Percentiles rank a stretch among this genome's conserved stretches.
Conservation (phyloP, 2,888 invertebrate genomes). For the Scrobipalpa costella region DNA sequence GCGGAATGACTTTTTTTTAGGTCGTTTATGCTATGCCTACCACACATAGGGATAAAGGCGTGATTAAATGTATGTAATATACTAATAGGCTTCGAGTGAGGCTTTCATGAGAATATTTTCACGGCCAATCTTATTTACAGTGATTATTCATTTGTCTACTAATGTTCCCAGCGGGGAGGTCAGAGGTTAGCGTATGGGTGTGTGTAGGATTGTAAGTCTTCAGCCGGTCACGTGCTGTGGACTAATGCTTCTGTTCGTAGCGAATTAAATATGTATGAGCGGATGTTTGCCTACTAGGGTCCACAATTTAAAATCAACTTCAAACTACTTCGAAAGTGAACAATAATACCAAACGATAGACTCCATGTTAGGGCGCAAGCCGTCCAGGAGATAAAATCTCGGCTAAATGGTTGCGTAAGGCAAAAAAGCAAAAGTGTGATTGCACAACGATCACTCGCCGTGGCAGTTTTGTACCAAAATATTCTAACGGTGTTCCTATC, state of each 20-base stretch:
- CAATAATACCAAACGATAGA: slow-evolving; percentile 16
- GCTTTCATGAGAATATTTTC: slow-evolving; percentile 22
- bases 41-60: no score
- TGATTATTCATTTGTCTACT: slow-evolving; percentile 27
- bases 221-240: slow-evolving; percentile 36
- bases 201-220: slow-evolving; percentile 48
- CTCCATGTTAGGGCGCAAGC: slow-evolving; percentile 9
- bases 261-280: slow-evolving; percentile 35
- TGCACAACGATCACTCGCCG: slow-evolving; percentile 36
- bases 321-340: slow-evolving; percentile 5
- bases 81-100: no score
- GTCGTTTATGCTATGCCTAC: no score
- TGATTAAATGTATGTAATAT: no score
- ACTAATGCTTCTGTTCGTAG: slow-evolving; percentile 30
- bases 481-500: slow-evolving; percentile 34
- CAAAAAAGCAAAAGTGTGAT: slow-evolving; percentile 33
- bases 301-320: slow-evolving; percentile 22
- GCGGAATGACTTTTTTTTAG: no score
- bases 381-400: slow-evolving; percentile 16
- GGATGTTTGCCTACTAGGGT: slow-evolving; percentile 30
- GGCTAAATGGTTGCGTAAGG: slow-evolving; percentile 29
- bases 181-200: slow-evolving; percentile 42
- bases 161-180: slow-evolving; percentile 40
- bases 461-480: slow-evolving; percentile 32
- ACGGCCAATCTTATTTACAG: slow-evolving; percentile 23